Evolutionary conservation across 2,113 vertebrate genomes (phyloP), one percentile per base, ranked within the genome.

Genomic region (Agapornis roseicollis): DNA sequence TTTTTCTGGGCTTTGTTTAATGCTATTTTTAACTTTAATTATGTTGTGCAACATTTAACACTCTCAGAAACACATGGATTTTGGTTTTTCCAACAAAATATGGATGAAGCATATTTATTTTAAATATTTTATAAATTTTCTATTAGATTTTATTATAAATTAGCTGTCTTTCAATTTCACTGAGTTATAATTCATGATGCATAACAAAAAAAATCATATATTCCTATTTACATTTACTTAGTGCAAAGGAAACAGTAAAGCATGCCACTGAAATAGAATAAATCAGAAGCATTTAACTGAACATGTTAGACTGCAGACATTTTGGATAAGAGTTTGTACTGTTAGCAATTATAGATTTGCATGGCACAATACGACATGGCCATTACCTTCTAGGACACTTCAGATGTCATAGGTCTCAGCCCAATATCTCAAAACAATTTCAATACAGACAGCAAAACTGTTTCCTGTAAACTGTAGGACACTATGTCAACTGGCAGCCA

Each of bases 371-470:
- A 52, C 7, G 28, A 53, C 11, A 10, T 17, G 7, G 7, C 3
- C 8, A 25, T 56, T n/a, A 56, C 5, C 20, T 65, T 2, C 17
- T 72, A 24, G 50, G 33, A 77, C 9, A 22, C 4, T 76, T 85
- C 33, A 15, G 17, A 14, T 63, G 3, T 31, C 9, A 37, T 6
- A 73, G 3, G 6, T 24, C 24, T 63, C 5, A 3, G 17, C 6
- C 12, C 5, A 53, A 44, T 6, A 6, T 71, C 35, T 64, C 47
- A 37, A 52, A 77, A 65, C 11, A 49, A 31, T 1, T 3, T 52
- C 68, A 44, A 39, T 1, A 1, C 10, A 44, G 25, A 60, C 9
- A 53, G 22, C 8, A 35, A 41, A 60, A 11, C 0, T 0, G 0
- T 60, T 73, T 72, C 11, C 7, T 78, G 27, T 11, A 55, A 55